Evolutionary conservation across 2,113 vertebrate species (phyloP).

Genomic region (Aleadryas rufinucha): DNA sequence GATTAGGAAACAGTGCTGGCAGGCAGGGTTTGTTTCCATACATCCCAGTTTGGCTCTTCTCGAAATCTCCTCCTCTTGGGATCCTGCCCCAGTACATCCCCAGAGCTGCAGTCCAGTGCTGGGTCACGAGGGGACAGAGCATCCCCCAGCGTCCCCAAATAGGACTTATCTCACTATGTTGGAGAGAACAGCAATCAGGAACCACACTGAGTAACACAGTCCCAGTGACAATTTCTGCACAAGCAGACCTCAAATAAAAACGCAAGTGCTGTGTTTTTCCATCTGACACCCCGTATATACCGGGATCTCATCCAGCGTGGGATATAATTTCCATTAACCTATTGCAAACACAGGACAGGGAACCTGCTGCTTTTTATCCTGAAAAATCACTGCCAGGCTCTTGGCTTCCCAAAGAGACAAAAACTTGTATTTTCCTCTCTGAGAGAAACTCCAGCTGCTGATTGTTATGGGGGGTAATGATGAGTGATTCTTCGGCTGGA

Average conservation of each 20-base stretch:
- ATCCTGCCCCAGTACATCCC: neutral
- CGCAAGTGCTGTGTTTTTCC: neutral
- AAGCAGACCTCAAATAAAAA: neutral
- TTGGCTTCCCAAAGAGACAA: neutral
- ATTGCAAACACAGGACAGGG: neutral
- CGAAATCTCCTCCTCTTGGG: slow-evolving; percentile 1
- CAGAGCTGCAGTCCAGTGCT: neutral
- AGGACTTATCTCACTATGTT: neutral
- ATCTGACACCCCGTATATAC: rapidly evolving
- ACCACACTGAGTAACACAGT: neutral
- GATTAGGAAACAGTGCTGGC: slow-evolving; percentile 33
- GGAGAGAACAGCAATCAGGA: neutral
- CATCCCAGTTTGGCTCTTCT: neutral
- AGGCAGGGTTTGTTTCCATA: slow-evolving; percentile 25
- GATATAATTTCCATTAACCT: neutral
- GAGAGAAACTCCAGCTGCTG: neutral
- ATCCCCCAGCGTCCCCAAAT: neutral
- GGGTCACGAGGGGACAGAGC: neutral
- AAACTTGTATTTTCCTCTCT: neutral
- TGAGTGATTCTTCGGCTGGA: neutral
- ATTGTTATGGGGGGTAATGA: neutral
- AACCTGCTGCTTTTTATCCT: neutral
- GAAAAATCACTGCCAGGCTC: neutral
- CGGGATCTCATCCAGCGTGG: neutral
- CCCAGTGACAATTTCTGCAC: neutral